Evolutionary conservation across 2,888 invertebrate species (phyloP), one percentile per base, ranked within the genome.

Genomic region (Baccha elongata): DNA sequence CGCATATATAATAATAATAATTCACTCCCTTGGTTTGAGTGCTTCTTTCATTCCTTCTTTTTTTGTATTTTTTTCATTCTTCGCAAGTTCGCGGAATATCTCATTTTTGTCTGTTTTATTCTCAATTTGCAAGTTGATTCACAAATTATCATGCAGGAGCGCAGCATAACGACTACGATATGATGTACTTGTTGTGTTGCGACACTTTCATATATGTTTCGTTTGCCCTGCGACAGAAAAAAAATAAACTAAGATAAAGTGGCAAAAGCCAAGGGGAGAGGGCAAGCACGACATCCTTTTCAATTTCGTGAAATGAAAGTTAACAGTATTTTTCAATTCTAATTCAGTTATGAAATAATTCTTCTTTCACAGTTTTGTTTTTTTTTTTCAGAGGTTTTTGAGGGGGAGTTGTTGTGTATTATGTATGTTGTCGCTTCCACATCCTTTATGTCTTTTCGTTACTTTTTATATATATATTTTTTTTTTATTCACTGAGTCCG

Each of bases 261-360:
- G 21, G 37, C 23, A 55, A 23, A 48, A 21, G 13, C 15, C 29
- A n/a, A 17, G 58, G n/a, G n/a, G 42, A n/a, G 64, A 67, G 69
- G 26, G 58, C 46, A 37, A 58, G 40, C 40, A 40, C 37, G 44
- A 68, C 78, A 83, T 83, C 78, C 83, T 83, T 83, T 78, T 83
- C 83, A 83, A 83, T 78, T 78, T 73, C 62, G 64, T 67, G 52
- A 78, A 83, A 84, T 84, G 64, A 84, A 74, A 84, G 79, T 79
- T 79, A 84, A 84, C 78, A 84, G 72, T 64, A 79, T 84, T 79
- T 84, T 84, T 74, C 79, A 84, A 79, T 74, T 79, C 79, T 84
- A 79, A 84, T 84, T 79, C 84, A 84, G 84, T 84, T 84, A 84
- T 84, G 79, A 78, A 69, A 73, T 74, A 78, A 72, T 83, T 76